Percentiles rank a stretch among this genome's conserved stretches.
Conservation (phyloP, 2,113 vertebrate species). For the Rhegmatorhina hoffmannsi region DNA sequence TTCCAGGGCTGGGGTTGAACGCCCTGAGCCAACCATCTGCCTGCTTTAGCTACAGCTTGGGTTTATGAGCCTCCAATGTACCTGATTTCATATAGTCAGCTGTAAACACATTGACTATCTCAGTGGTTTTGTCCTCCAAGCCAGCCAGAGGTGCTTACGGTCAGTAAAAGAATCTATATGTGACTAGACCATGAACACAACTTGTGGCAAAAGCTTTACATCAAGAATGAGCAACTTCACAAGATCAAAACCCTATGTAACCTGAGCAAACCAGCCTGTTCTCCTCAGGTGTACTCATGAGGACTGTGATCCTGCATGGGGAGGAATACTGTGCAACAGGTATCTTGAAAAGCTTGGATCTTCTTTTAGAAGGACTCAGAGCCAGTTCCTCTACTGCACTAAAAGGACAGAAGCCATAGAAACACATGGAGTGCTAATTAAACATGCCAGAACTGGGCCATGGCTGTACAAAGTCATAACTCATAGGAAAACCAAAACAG, state of each 20-base stretch:
- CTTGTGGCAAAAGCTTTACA: background rate
- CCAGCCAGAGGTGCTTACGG: background rate
- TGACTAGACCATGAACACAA: background rate
- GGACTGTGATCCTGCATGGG: background rate
- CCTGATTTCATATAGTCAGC: background rate
- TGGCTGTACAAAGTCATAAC: background rate
- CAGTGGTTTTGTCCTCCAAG: background rate
- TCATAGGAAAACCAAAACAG: background rate
- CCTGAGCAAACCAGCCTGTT: background rate
- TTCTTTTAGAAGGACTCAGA: background rate
- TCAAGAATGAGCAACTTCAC: background rate
- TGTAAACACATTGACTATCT: background rate
- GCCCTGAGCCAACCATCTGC: background rate
- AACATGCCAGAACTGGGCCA: background rate
- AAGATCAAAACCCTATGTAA: accelerated
- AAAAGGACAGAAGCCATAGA: background rate
- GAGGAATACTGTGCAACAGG: accelerated
- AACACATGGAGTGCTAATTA: background rate
- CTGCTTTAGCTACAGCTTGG: background rate
- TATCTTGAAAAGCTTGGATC: background rate
- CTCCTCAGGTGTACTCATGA: background rate
- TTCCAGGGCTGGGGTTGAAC: background rate
- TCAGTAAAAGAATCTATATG: background rate
- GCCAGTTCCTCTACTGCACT: background rate
- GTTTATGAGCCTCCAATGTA: background rate